Evolutionary conservation across 1,140 invertebrate genomes (phyloP).

Genomic region (Saxidomus purpurata): DNA sequence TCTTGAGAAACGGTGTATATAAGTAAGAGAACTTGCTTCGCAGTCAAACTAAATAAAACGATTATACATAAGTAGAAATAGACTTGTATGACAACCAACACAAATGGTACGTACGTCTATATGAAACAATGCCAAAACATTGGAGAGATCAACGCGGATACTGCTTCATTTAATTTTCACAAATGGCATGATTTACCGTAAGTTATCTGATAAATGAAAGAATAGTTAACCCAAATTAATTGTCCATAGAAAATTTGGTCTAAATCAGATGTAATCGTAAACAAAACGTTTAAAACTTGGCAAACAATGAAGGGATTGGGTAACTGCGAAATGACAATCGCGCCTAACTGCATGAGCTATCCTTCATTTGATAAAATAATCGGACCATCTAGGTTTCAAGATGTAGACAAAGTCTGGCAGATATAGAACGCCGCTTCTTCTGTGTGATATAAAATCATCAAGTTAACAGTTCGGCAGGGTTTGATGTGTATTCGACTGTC

Average conservation of each 20-base stretch:
- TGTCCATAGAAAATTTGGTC: constrained; percentile 46
- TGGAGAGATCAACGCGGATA: neutral
- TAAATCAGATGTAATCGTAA: constrained; percentile 30
- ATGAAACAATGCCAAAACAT: constrained; percentile 6
- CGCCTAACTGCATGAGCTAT: neutral
- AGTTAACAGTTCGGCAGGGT: constrained; percentile 8
- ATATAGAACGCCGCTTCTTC: neutral
- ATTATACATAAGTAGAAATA: too few species aligned
- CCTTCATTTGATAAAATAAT: constrained; percentile 24
- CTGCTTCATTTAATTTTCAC: constrained; percentile 13
- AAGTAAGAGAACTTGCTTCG: too few species aligned
- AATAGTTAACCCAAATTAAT: constrained; percentile 50
- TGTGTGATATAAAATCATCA: constrained; percentile 12
- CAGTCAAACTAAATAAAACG: too few species aligned
- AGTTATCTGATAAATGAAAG: constrained; percentile 13
- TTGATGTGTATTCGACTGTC: neutral
- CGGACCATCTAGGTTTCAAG: neutral
- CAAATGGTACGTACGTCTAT: constrained; percentile 2
- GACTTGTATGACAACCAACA: neutral
- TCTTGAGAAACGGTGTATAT: too few species aligned
- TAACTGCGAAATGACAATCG: constrained; percentile 6
- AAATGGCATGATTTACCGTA: constrained; percentile 1
- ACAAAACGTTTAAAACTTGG: constrained; percentile 50
- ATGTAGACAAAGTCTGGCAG: neutral
- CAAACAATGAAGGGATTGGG: constrained; percentile 45